Evolutionary conservation across 2,113 vertebrate species (phyloP).

Genomic region (Myocastor coypus): DNA sequence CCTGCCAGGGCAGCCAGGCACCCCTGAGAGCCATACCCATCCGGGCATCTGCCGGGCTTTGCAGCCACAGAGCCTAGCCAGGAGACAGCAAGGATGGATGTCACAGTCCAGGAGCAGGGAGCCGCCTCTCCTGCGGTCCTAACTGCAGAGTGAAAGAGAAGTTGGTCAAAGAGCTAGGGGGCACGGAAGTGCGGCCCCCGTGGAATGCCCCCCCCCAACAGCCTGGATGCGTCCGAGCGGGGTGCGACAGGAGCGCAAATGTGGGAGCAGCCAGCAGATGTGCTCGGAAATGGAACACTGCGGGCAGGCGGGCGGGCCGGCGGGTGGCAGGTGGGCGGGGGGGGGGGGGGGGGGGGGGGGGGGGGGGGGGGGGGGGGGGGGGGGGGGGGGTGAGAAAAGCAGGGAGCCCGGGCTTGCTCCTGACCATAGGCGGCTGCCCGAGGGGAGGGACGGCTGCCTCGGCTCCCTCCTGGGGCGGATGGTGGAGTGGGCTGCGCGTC

Average conservation of each 20-base stretch:
- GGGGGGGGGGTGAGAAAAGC: background rate
- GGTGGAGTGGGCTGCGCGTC: too few relatives aligned
- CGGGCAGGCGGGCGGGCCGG: too few relatives aligned
- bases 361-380: too few relatives aligned
- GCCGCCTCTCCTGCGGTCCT: background rate
- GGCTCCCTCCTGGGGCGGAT: background rate
- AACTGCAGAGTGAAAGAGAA: background rate
- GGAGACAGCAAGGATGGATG: background rate
- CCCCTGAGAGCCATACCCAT: background rate
- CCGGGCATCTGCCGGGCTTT: background rate
- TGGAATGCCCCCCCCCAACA: background rate
- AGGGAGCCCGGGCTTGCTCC: background rate
- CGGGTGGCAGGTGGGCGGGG: too few relatives aligned
- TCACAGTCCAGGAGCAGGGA: conserved; percentile 29
- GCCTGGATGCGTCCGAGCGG: background rate
- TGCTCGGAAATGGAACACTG: background rate
- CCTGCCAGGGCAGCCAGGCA: background rate
- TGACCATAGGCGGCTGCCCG: background rate
- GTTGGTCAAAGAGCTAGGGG: background rate
- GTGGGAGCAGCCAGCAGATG: background rate
- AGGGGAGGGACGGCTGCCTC: background rate
- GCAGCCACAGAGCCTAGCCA: background rate
- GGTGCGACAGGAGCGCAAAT: fast-evolving
- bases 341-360: too few relatives aligned
- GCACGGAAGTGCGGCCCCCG: background rate